Base-by-base conservation (phyloP, 1,140 invertebrate species). In the Aethina tumida region DNA sequence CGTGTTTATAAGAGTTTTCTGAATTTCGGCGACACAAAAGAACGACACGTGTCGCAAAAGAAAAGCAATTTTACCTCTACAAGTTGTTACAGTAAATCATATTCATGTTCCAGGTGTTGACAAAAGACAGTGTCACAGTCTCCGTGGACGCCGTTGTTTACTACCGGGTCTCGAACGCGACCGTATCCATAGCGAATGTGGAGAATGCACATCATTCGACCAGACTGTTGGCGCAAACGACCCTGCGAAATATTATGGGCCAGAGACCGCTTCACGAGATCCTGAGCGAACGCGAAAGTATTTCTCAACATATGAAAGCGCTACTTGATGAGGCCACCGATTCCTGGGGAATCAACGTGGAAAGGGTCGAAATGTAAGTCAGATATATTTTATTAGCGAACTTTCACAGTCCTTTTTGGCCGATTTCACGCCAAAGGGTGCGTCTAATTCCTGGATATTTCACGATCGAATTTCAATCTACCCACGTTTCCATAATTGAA, bases 281-380 rank as follows among this genome's bases (percentile, higher is more conserved):
- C 55, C 72, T 98, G 14, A 90, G 88, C 55, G 92, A 97, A 58
- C 73, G 93, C 33, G 91, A 95, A 61, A 81, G 83, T 28, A 92
- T 97, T 52, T 92, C 88, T 18, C 81, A 83, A 38, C 82, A 82
- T 35, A 90, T 84, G 82, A 81, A 85, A 66, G 73, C 74, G 20
- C 70, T 81, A 4, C 64, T 96, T 27, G 91, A 95, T 60, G 90
- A 93, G 60, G 89, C 88, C 9, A 96, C 93, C 7, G 91, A 94
- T 56, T 81, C 85, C 14, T 96, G 93, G 92, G 93, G 93, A 12
- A 92, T 96, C 47, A 94, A 95, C 68, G 91, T 97, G 10, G 91
- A 96, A 64, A 69, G 92, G 45, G 91, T 97, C 26, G 92, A 95
- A 73, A 90, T 96, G 87, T 93, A 68, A 81, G 81, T 74, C n/a